phyloP scores from a whole-genome alignment of 2,888 invertebrate species.

The Operophtera brumata region DNA sequence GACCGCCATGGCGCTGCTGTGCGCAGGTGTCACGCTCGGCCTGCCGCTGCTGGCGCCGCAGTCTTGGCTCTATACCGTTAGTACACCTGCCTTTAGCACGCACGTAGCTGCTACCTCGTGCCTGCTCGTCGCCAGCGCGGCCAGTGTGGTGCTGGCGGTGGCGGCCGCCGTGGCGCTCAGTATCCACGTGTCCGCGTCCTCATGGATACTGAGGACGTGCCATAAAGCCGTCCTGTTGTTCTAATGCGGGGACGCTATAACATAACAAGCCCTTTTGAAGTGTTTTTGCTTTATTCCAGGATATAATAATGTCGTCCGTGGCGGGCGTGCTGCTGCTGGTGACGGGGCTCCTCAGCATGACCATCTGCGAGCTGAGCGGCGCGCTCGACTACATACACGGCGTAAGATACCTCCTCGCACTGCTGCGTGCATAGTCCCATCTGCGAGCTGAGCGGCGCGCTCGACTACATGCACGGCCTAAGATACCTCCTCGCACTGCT shows the following conservation, averaged over 20 bases:
- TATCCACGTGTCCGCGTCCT: constrained; percentile 38
- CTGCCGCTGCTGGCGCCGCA: constrained; percentile 46
- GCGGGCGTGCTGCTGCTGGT: constrained; percentile 47
- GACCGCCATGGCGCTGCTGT: constrained; percentile 36
- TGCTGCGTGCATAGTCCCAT: no score
- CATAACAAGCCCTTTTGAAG: no score
- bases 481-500: no score
- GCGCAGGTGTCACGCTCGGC: constrained; percentile 38
- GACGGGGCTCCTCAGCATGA: constrained; percentile 42
- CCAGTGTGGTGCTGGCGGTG: constrained; percentile 32
- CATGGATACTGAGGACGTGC: no score
- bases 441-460: no score
- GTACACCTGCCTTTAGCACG: constrained; percentile 17
- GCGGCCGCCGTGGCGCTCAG: constrained; percentile 38
- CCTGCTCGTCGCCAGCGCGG: constrained; percentile 37
- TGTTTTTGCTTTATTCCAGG: constrained; percentile 37
- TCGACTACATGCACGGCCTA: no score
- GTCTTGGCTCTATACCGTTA: constrained; percentile 45
- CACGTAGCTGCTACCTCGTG: no score
- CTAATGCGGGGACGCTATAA: no score
- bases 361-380: constrained; percentile 40
- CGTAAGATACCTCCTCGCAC: constrained; percentile 31
- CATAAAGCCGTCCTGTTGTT: no score
- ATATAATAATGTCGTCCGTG: constrained; percentile 47
- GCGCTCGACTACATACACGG: constrained; percentile 41